These are phyloP conservation scores for Odontocolon sp. DNA, from an alignment of 2,888 invertebrate genomes.

Conservation along the genomic window DNA sequence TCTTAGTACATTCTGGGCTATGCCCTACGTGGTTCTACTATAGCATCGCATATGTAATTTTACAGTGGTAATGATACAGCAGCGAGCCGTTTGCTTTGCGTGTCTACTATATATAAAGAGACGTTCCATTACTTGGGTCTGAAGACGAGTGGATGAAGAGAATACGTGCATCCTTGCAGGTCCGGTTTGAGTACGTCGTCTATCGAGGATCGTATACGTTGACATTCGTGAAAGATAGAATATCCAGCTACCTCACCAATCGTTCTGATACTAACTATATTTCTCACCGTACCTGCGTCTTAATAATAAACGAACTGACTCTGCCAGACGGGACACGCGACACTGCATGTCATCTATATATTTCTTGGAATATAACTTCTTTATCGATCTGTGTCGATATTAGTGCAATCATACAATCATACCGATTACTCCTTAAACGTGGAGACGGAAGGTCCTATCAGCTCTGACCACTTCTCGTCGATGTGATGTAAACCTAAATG, in stretches of 20 bases:
- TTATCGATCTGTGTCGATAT: too few relatives aligned
- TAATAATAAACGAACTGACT: not conserved
- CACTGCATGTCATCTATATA: not conserved
- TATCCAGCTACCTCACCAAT: not conserved
- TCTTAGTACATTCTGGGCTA: conserved; percentile 17
- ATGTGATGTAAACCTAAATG: too few relatives aligned
- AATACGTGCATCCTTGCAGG: conserved; percentile 30
- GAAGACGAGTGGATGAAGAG: conserved; percentile 45
- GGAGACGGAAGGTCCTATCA: too few relatives aligned
- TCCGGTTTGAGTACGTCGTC: conserved; percentile 23
- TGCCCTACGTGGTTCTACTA: conserved; percentile 30
- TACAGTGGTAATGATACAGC: conserved; percentile 69
- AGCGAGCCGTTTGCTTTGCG: conserved; percentile 59
- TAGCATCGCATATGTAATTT: conserved; percentile 65
- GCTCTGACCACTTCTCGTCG: too few relatives aligned
- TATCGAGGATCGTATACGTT: conserved; percentile 46
- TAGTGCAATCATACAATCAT: too few relatives aligned
- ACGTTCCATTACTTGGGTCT: conserved; percentile 27
- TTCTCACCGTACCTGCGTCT: too few relatives aligned
- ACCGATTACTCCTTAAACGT: too few relatives aligned
- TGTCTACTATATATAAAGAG: conserved; percentile 29
- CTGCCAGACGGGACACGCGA: not conserved
- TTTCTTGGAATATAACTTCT: too few relatives aligned
- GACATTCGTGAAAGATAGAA: conserved; percentile 36
- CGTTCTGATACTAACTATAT: not conserved